Evolutionary conservation across 1,140 invertebrate genomes (phyloP), one percentile per base, ranked within the genome.

Genomic region (Nixonia krombeini): DNA sequence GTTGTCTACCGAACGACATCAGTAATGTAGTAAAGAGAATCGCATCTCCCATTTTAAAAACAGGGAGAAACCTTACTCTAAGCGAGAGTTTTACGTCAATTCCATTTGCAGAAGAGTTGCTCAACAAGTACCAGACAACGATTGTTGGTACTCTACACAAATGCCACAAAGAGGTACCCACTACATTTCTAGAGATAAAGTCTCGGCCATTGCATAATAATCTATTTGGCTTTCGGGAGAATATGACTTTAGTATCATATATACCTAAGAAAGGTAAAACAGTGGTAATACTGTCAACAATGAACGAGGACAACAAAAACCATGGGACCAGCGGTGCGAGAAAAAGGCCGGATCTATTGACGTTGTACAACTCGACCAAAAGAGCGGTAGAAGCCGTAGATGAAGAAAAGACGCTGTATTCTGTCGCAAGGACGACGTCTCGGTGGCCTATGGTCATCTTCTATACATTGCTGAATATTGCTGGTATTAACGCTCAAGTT

Each of bases 41-140:
- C 25, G 42, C 73, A 35, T 26, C 56, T 18, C 58, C 56, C 5
- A 50, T 72, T 50, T 49, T 72, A 44, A 58, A 67, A 25, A 69
- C 58, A 21, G 70, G 74, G 7, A 46, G 72, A 47, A 83, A 83
- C 55, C 56, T 85, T 10, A 83, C 76, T 6, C 61, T 74, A 10
- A 78, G 83, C 56, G 82, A 83, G 65, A 82, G 66, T 63, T 84
- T 74, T 64, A 81, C 73, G 28, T 72, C 70, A 38, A 62, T 82
- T 31, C 72, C 74, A 12, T 49, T 84, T 38, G 62, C 35, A 8
- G 40, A 68, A 26, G 62, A 78, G 46, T 75, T 83, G 42, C 46
- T 76, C 13, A 69, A 73, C 42, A 42, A 78, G 45, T 47, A 73
- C 64, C 74, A 75, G 37, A 62, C 79, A 21, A 81, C 80, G 2